Percentiles rank a stretch among this genome's conserved stretches.
phyloP scores from a whole-genome alignment of 2,113 vertebrate genomes.

The Spheniscus mendiculus region DNA sequence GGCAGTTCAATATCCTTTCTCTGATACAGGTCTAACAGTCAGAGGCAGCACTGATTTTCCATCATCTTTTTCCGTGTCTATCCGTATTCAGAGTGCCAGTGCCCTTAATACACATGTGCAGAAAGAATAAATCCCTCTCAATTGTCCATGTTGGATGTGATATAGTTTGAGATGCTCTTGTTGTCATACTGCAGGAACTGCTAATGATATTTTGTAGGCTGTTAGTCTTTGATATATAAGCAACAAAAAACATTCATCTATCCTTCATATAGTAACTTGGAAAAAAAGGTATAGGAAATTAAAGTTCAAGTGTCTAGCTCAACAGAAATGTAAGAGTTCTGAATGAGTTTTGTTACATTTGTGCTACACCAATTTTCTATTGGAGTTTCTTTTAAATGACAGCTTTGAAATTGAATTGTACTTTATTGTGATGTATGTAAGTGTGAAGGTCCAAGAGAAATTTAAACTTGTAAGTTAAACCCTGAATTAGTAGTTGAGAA shows the following conservation, averaged over 20 bases:
- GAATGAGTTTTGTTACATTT: not conserved
- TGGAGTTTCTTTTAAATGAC: not conserved
- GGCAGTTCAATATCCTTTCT: not conserved
- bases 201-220: not conserved
- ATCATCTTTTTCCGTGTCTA: not conserved
- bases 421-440: not conserved
- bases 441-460: not conserved
- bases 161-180: not conserved
- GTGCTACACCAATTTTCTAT: not conserved
- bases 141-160: not conserved
- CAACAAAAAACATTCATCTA: not conserved
- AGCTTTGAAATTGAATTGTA: not conserved
- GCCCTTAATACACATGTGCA: not conserved
- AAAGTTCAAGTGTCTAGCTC: not conserved
- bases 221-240: not conserved
- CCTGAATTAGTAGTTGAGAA: not conserved
- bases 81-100: not conserved
- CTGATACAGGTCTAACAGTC: not conserved
- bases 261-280: not conserved
- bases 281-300: not conserved
- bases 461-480: not conserved
- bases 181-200: not conserved
- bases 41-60: not conserved
- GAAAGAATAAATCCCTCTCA: not conserved
- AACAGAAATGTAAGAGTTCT: not conserved